Evolutionary conservation across 2,797 vertebrate genomes (phyloP).

Genomic region (Amazonetta brasiliensis): DNA sequence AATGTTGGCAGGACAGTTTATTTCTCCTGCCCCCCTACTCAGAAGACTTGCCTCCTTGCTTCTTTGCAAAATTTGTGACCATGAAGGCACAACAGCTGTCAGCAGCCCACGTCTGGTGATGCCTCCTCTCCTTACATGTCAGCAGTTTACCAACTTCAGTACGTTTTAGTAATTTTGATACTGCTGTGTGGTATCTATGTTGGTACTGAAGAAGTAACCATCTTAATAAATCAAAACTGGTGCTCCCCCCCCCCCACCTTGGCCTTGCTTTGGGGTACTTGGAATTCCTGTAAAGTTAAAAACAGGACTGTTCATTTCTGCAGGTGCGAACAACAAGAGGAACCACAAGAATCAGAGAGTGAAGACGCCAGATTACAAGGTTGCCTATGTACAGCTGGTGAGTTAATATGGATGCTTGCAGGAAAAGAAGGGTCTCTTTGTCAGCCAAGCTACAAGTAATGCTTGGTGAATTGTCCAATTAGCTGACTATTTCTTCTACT

Average conservation of each 20-base stretch:
- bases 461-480: neutral
- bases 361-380: slow-evolving; percentile 94
- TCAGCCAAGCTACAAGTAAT: neutral
- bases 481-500: neutral
- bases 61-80: neutral
- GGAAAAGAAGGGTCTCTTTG: neutral
- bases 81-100: neutral
- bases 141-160: neutral
- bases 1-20: neutral
- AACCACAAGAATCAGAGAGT: slow-evolving; percentile 89
- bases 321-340: slow-evolving; percentile 87
- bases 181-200: neutral
- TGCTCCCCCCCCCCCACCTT: neutral
- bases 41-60: neutral
- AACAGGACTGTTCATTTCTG: neutral
- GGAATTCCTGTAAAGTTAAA: neutral
- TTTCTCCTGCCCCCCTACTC: neutral
- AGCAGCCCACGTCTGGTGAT: neutral
- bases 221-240: neutral
- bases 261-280: neutral
- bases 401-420: slow-evolving; percentile 62
- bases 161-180: neutral
- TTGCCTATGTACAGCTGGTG: slow-evolving; percentile 96
- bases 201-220: neutral
- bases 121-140: neutral